phyloP scores from a whole-genome alignment of 2,888 invertebrate genomes.

The Lepidonotus clava region DNA sequence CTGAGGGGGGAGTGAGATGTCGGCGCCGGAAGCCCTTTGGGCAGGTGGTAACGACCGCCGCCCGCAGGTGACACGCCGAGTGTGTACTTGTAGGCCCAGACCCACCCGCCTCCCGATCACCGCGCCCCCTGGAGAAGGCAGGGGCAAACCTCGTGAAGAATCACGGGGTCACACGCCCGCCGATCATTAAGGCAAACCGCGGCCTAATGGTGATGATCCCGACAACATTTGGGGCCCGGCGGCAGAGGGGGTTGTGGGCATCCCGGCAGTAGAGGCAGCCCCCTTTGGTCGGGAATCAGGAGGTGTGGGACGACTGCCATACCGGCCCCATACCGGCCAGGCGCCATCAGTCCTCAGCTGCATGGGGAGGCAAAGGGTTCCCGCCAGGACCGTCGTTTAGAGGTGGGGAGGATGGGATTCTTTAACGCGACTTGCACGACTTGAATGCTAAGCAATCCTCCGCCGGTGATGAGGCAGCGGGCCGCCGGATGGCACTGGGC shows the following conservation, averaged over 20 bases:
- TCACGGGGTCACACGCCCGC: not conserved
- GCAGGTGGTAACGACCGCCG: conserved; percentile 12
- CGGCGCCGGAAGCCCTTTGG: not conserved
- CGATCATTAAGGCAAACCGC: not conserved
- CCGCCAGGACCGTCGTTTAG: no score
- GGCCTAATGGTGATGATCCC: not conserved
- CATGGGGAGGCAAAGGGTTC: no score
- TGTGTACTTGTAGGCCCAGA: no score
- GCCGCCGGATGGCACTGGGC: no score
- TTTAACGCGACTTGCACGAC: no score
- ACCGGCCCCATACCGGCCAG: no score
- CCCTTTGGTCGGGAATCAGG: no score
- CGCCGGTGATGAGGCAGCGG: not conserved
- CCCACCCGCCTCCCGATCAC: not conserved
- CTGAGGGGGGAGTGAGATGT: no score
- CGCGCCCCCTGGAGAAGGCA: not conserved
- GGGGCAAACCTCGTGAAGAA: not conserved
- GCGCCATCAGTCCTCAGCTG: no score
- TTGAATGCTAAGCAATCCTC: not conserved
- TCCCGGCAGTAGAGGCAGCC: no score
- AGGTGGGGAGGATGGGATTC: no score
- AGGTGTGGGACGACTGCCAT: no score
- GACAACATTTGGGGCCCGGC: not conserved
- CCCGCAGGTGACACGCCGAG: not conserved
- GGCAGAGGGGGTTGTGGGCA: not conserved